Percentiles rank a stretch among this genome's conserved stretches.
Evolutionary conservation across 2,797 vertebrate species (phyloP).

Genomic region (Scolopax rusticola): DNA sequence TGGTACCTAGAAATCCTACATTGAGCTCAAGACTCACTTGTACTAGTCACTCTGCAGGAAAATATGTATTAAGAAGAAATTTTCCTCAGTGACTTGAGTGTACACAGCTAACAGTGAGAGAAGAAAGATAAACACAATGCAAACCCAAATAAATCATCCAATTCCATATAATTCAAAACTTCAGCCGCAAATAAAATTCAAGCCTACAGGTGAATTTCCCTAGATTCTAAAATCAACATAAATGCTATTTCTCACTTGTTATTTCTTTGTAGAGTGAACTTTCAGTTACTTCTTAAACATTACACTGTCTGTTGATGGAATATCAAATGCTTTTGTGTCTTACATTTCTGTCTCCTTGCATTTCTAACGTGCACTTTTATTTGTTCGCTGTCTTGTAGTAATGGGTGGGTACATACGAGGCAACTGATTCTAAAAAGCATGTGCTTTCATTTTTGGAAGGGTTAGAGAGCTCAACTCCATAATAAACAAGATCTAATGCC

Average conservation of each 20-base stretch:
- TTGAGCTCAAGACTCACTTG: neutral
- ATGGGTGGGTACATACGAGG: neutral
- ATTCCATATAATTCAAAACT: neutral
- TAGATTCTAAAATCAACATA: neutral
- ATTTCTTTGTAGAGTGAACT: neutral
- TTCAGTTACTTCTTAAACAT: accelerated
- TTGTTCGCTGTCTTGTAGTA: neutral
- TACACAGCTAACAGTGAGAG: accelerated
- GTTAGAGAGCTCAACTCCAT: neutral
- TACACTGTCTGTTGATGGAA: neutral
- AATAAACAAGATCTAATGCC: neutral
- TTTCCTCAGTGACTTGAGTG: neutral
- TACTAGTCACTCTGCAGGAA: neutral
- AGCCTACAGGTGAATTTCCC: neutral
- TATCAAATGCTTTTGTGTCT: neutral
- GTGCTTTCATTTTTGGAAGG: neutral
- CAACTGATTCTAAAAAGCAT: neutral
- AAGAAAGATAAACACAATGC: neutral
- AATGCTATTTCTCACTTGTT: neutral
- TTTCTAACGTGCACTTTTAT: neutral
- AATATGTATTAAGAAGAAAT: neutral
- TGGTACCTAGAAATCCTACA: neutral
- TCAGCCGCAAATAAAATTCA: neutral
- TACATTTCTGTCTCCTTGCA: neutral
- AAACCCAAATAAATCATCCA: neutral